Evolutionary conservation across 2,888 invertebrate genomes (phyloP).

Genomic region (Norana najaformis): DNA sequence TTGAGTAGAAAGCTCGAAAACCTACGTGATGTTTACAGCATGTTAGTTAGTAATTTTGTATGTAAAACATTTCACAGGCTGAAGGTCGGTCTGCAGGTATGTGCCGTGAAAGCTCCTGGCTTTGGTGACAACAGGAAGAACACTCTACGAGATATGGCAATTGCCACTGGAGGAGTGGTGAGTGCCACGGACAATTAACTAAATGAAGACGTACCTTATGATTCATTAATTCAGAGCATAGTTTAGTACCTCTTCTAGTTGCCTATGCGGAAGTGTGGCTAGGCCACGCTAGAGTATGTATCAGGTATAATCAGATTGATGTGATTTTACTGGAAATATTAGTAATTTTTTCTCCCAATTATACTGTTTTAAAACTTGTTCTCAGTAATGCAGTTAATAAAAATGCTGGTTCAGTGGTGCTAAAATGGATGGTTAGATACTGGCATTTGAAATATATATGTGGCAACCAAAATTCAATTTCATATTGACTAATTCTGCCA

Average conservation of each 20-base stretch:
- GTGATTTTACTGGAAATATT: no score
- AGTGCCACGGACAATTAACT: slow-evolving; percentile 39
- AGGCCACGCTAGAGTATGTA: not conserved
- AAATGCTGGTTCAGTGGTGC: not conserved
- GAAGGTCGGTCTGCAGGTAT: slow-evolving; percentile 90
- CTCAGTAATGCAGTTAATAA: not conserved
- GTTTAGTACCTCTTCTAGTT: not conserved
- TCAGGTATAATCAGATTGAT: no score
- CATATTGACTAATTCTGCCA: no score
- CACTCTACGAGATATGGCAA: slow-evolving; percentile 88
- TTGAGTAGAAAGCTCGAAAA: not conserved
- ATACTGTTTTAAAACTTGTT: not conserved
- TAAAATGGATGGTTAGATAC: not conserved
- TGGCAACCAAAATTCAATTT: not conserved
- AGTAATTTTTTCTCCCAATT: no score
- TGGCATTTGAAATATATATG: not conserved
- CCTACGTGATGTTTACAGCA: not conserved
- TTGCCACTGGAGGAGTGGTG: slow-evolving; percentile 82
- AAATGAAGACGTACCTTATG: not conserved
- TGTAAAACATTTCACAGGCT: slow-evolving; percentile 63
- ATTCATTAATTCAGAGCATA: not conserved
- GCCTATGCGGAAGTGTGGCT: not conserved
- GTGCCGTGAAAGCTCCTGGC: slow-evolving; percentile 93
- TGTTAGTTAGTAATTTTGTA: slow-evolving; percentile 14
- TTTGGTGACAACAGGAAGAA: slow-evolving; percentile 95